Evolutionary conservation across 1,140 invertebrate genomes (phyloP).

Genomic region (Drosophila sproati): DNA sequence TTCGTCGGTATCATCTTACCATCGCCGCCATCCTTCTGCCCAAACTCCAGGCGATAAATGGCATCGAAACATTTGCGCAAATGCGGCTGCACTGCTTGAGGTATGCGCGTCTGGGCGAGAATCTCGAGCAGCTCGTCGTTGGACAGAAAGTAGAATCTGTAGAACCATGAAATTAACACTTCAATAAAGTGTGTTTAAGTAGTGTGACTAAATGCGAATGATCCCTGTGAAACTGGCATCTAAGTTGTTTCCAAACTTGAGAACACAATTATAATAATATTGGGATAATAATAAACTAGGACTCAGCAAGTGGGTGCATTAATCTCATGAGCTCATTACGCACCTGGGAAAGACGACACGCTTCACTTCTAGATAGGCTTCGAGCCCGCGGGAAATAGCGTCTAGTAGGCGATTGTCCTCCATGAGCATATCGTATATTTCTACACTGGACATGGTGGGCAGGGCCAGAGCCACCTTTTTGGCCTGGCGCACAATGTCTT

Average conservation of each 20-base stretch:
- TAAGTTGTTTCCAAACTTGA: too few relatives aligned
- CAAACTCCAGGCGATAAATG: conserved; percentile 92
- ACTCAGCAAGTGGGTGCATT: too few relatives aligned
- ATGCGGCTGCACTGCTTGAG: conserved; percentile 94
- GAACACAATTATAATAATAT: too few relatives aligned
- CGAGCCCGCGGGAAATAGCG: conserved; percentile 92
- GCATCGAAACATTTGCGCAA: conserved; percentile 96
- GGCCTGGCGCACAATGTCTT: conserved; percentile 91
- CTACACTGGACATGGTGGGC: conserved; percentile 88
- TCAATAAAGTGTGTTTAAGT: too few relatives aligned
- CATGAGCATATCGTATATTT: conserved; percentile 89
- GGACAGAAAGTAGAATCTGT: conserved; percentile 94
- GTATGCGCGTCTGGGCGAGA: conserved; percentile 94
- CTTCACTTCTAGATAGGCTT: conserved; percentile 94
- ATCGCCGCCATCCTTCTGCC: conserved; percentile 84
- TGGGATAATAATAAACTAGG: neutral
- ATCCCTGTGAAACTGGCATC: too few relatives aligned
- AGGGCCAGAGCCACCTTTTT: conserved; percentile 90
- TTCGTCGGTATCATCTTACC: conserved; percentile 87
- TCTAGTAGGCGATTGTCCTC: conserved; percentile 92
- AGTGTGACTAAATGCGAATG: too few relatives aligned
- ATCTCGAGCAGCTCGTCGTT: conserved; percentile 97
- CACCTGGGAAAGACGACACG: conserved; percentile 93
- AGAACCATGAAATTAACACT: neutral
- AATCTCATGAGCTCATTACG: neutral